Evolutionary conservation across 2,888 invertebrate species (phyloP), one percentile per base, ranked within the genome.

Genomic region (Ceratothoa steindachneri): DNA sequence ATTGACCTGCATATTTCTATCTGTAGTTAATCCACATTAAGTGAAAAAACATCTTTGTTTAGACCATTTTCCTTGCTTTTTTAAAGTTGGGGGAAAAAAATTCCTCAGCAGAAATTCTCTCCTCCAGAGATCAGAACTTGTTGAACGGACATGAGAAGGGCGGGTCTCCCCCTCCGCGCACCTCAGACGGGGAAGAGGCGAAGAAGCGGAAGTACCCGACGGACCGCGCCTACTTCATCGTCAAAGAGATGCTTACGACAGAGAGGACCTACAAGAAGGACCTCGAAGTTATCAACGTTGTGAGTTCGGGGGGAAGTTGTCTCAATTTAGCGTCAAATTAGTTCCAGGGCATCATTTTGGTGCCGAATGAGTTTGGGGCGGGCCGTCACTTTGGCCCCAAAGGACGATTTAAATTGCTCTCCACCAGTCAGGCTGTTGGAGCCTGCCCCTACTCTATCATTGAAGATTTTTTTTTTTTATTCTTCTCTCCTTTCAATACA

Each of bases 241-340:
- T 92, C 69, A 96, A 96, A 85, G 97, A 97, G 85, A 87, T 97
- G 81, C 87, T 97, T 71, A 95, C 95, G 93, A 97, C 96, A 0
- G 97, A 97, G 84, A 87, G 96, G 81, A 97, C 97, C 0, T 97
- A 96, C 85, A 93, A 93, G 83, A 92, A 95, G 82, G 97, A 97
- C 84, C 86, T 97, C 81, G 95, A 96, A 84, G 92, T 97, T 55
- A 88, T 97, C 77, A 93, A 93, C 84, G 88, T 91, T 83, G 94
- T 94, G 84, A 87, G 90, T 87, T 7, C 41, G 28, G 41, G n/a
- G n/a, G n/a, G n/a, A n/a, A n/a, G n/a, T n/a, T n/a, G n/a, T 24
- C 55, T 2, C 0, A 9, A 41, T 19, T 15, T 15, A 24, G n/a
- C n/a, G n/a, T 51, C n/a, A 51, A 51, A 64, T 15, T 64, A 15